Evolutionary conservation across 2,888 invertebrate genomes (phyloP), one percentile per base, ranked within the genome.

Genomic region (Scaptomyza flava): DNA sequence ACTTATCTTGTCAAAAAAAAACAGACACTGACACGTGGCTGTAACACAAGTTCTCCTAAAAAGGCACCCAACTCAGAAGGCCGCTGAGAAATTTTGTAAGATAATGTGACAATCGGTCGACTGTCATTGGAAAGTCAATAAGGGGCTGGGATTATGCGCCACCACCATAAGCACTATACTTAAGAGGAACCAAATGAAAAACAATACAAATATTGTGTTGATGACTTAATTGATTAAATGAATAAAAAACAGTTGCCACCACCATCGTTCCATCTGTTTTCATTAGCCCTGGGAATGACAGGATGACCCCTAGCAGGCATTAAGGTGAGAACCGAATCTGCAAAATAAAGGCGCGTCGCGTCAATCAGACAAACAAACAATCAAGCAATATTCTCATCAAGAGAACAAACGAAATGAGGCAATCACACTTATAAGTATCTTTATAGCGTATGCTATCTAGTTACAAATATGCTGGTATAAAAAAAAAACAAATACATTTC

Each of bases 211-310:
- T 68, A 88, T 61, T 67, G 64, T 59, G 41, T 84, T 83, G 81
- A 90, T 79, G 82, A 87, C 90, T 91, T 90, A 89, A 90, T 90
- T 90, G 90, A 87, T 91, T 89, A 81, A 90, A 81, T 86, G 87
- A 66, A 83, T 90, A 89, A 90, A 90, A 90, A 90, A 85, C 31
- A 9, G 43, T 61, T 66, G 71, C 71, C 64, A 63, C 52, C 72
- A 76, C 43, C 60, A 63, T 33, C 7, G 8, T 11, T 42, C 50
- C 72, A 70, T 38, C 58, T 70, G 72, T 27, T 12, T 34, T 48
- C 42, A 11, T 23, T 27, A 42, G 43, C 59, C 45, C 67, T 77
- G 73, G 68, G 73, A 72, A 71, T 50, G 20, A 0, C 4, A 12
- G 20, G n/a, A 38, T 47, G 59, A 42, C 63, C 63, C 64, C 68